Evolutionary conservation across 1,140 invertebrate species (phyloP).

Genomic region (Babylonia areolata): DNA sequence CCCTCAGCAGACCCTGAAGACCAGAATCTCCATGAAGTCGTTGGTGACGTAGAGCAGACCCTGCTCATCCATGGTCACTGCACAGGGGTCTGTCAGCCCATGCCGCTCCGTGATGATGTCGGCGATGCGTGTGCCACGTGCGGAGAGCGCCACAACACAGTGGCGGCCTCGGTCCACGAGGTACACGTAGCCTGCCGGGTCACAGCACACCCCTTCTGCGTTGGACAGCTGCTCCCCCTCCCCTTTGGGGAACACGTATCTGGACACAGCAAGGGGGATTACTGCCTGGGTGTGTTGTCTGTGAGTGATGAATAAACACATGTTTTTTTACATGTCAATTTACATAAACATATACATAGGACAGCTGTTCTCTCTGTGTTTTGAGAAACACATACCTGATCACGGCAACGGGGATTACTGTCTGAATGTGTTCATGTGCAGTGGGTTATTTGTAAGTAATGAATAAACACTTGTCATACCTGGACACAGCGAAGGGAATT

Average conservation of each 20-base stretch:
- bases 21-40: conserved; percentile 36
- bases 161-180: conserved; percentile 23
- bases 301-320: too few species aligned
- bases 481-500: too few species aligned
- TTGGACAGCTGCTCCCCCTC: neutral
- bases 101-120: conserved; percentile 33
- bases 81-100: conserved; percentile 34
- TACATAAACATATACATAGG: too few species aligned
- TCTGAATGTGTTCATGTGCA: too few species aligned
- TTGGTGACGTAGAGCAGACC: conserved; percentile 34
- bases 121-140: conserved; percentile 19
- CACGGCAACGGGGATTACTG: too few species aligned
- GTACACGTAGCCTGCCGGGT: conserved; percentile 27
- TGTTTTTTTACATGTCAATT: too few species aligned
- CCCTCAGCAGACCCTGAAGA: conserved; percentile 34
- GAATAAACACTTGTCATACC: too few species aligned
- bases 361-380: too few species aligned
- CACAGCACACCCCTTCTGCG: conserved; percentile 22
- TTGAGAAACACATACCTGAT: too few species aligned
- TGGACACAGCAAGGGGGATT: too few species aligned
- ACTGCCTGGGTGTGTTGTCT: too few species aligned
- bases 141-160: conserved; percentile 7
- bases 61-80: conserved; percentile 23
- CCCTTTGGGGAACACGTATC: conserved; percentile 13
- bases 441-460: too few species aligned